Conservation (phyloP, 2,797 vertebrate species). For the Pachyuromys duprasi region DNA sequence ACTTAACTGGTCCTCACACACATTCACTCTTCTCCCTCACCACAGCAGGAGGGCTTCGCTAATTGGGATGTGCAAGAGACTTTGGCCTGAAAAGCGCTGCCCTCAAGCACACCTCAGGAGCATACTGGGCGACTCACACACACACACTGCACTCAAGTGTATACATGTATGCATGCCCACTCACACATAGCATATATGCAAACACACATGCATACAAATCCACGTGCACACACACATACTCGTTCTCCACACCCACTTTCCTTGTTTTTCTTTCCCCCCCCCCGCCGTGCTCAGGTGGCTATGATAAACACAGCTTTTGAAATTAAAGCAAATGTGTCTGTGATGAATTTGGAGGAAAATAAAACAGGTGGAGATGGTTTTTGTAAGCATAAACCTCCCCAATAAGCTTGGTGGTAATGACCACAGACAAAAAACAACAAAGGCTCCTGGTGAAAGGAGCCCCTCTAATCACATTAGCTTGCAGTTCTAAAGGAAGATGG, state of each 20-base stretch:
- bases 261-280: not conserved
- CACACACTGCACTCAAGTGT: not conserved
- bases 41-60: constrained; percentile 81
- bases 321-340: constrained; percentile 16
- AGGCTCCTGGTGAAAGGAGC: constrained; percentile 59
- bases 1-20: constrained; percentile 70
- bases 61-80: constrained; percentile 84
- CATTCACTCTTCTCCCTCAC: constrained; percentile 74
- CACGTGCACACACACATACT: not conserved
- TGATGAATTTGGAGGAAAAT: not conserved
- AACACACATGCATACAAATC: not conserved
- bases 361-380: constrained; percentile 29
- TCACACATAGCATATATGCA: not conserved
- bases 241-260: not conserved
- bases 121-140: not conserved
- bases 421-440: constrained; percentile 71
- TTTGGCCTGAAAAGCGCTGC: constrained; percentile 76
- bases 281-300: not conserved
- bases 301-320: constrained; percentile 19
- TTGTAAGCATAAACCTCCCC: constrained; percentile 1
- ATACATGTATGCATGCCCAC: not conserved
- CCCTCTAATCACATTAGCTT: constrained; percentile 67
- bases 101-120: constrained; percentile 43
- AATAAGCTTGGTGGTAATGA: constrained; percentile 1
- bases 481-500: constrained; percentile 72